Evolutionary conservation across 2,797 vertebrate species (phyloP), one percentile per base, ranked within the genome.

Genomic region (Prunella strophiata): DNA sequence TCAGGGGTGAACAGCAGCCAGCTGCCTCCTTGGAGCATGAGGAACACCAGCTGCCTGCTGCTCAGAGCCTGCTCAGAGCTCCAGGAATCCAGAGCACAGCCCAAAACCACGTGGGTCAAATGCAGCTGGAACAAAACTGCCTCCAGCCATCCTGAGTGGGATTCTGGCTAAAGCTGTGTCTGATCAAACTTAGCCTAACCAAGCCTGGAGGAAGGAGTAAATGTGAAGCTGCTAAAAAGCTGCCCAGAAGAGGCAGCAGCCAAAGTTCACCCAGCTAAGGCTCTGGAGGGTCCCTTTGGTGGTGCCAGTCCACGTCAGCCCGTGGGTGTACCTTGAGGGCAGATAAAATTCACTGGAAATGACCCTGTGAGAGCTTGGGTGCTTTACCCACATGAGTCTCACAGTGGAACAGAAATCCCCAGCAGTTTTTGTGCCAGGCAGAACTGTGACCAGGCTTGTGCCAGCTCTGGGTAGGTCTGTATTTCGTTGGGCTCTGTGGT

Each of bases 101-200:
- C 40, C 70, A 34, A 22, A 57, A 34, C 18, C 5, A 7, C 1
- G 0, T 4, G 5, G 25, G 9, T 34, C 43, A 48, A 27, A 6
- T 21, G 48, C 66, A 27, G 32, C 32, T 36, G 20, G 40, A 19
- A 9, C 21, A 55, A 32, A 78, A 38, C 9, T 22, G 34, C 29
- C 42, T n/a, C 9, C 43, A n/a, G 43, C 18, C 15, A 17, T 22
- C 11, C 43, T 27, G 51, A n/a, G 76, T 27, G 29, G 40, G 61
- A 36, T 13, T 45, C 8, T 45, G 40, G 32, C 74, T 43, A 54
- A 65, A 77, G 59, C 38, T 54, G n/a, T 30, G n/a, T 30, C 50
- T 67, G 43, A 15, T 48, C 43, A 18, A 57, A 43, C 10, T 21
- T 5, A 67, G 25, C 23, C 52, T 48, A 14, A 57, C 3, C 34